A percentile compares a stretch with the other conserved stretches of the same genome.
These are phyloP conservation scores for Gymnodraco acuticeps DNA, from an alignment of 2,797 vertebrate genomes.

Conservation along the genomic window DNA sequence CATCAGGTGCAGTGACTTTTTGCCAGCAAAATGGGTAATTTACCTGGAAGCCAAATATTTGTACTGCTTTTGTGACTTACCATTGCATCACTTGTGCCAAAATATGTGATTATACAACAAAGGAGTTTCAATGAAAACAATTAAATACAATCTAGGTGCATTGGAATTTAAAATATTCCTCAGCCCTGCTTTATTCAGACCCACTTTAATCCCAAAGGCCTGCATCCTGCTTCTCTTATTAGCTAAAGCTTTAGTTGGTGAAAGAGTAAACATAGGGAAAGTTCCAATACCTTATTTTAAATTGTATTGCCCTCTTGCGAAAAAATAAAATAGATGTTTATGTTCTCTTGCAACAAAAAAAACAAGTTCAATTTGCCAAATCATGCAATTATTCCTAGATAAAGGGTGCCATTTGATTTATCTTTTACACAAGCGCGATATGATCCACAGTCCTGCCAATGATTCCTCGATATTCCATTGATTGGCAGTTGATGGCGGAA, in stretches of 20 bases:
- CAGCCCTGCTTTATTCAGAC: background rate
- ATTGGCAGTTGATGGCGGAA: background rate
- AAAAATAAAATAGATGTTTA: no score
- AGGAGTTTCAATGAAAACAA: background rate
- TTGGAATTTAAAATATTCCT: background rate
- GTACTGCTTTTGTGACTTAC: conserved; percentile 7
- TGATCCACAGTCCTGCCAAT: background rate
- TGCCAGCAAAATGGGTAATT: conserved; percentile 18
- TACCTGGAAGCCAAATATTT: conserved; percentile 11
- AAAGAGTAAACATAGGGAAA: background rate
- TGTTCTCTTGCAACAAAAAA: background rate
- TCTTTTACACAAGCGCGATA: background rate
- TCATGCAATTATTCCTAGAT: background rate
- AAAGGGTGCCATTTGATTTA: background rate
- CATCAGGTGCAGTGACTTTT: conserved; percentile 32
- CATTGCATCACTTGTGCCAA: background rate
- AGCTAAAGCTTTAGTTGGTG: background rate
- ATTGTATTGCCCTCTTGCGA: no score
- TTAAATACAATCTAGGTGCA: background rate
- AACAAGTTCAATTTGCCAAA: background rate
- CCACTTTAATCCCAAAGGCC: background rate
- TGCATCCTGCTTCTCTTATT: background rate
- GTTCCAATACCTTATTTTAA: background rate
- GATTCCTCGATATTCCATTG: no score
- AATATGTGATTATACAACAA: background rate